Conservation (phyloP, 2,888 invertebrate genomes). For the Acronicta aceris region DNA sequence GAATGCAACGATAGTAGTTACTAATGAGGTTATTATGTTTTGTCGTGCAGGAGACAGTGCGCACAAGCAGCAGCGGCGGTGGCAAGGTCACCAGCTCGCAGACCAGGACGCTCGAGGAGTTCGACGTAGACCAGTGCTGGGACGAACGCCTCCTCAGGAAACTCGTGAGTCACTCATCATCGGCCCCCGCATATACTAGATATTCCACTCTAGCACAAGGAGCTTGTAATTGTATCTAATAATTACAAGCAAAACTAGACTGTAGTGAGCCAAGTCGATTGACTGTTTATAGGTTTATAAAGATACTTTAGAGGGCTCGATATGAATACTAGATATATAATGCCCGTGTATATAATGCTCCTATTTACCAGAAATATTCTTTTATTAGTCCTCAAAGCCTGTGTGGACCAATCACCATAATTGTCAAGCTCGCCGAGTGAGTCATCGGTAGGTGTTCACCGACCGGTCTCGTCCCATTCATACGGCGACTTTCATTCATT, state of each 20-base stretch:
- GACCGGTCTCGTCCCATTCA: slow-evolving; percentile 44
- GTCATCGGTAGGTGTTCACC: slow-evolving; percentile 12
- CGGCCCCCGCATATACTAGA: no score
- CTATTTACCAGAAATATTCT: no score
- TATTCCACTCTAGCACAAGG: no score
- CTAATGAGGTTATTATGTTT: neutral
- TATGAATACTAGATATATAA: no score
- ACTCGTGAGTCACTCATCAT: slow-evolving; percentile 89
- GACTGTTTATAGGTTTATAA: no score
- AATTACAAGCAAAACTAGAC: no score
- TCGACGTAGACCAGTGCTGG: slow-evolving; percentile 93
- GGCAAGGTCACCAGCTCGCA: slow-evolving; percentile 77
- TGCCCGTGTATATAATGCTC: no score
- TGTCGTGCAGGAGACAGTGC: slow-evolving; percentile 82
- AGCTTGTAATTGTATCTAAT: no score
- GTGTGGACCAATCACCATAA: no score
- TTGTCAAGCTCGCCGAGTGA: slow-evolving; percentile 17
- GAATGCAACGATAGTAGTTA: neutral
- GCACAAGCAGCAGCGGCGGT: slow-evolving; percentile 70
- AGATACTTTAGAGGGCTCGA: no score
- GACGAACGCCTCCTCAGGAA: slow-evolving; percentile 92
- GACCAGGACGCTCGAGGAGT: slow-evolving; percentile 80
- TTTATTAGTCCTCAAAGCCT: no score
- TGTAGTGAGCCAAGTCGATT: no score
- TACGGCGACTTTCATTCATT: slow-evolving; percentile 45